phyloP scores from a whole-genome alignment of 2,113 vertebrate genomes.

The Brienomyrus longianalis region DNA sequence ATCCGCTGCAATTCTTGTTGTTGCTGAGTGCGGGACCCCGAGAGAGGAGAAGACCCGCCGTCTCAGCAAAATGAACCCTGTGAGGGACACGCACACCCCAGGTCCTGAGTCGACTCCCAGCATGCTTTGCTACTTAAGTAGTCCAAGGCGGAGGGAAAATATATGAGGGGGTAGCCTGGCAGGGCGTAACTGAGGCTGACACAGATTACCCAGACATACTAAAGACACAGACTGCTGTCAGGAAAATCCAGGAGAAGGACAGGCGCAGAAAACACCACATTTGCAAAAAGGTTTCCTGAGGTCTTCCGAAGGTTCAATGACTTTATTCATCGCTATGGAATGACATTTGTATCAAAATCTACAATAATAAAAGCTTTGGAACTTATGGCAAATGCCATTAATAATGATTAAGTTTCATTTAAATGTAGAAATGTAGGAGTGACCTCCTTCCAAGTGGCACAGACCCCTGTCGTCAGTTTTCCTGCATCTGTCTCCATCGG shows the following conservation, averaged over 20 bases:
- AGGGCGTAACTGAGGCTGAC: background rate
- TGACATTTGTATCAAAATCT: background rate
- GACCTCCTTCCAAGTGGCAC: background rate
- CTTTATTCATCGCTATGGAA: background rate
- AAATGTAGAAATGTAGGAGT: slow-evolving; percentile 33
- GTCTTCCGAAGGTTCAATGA: background rate
- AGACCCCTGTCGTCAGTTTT: background rate
- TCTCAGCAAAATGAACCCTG: background rate
- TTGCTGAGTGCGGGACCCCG: background rate
- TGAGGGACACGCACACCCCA: background rate
- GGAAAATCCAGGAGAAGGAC: background rate
- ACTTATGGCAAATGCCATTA: slow-evolving; percentile 23
- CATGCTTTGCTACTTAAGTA: background rate
- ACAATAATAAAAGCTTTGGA: slow-evolving; percentile 14
- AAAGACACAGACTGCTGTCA: slow-evolving; percentile 41
- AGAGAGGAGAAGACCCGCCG: background rate
- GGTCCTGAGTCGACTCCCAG: background rate
- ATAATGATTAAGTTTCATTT: slow-evolving; percentile 28
- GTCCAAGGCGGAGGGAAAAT: background rate
- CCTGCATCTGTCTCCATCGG: background rate
- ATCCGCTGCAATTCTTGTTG: no score
- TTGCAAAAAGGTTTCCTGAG: background rate
- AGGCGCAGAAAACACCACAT: background rate
- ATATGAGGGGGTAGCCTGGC: background rate
- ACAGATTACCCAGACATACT: slow-evolving; percentile 55